phyloP scores from a whole-genome alignment of 2,888 invertebrate species.

The Ptychoptera albimana region DNA sequence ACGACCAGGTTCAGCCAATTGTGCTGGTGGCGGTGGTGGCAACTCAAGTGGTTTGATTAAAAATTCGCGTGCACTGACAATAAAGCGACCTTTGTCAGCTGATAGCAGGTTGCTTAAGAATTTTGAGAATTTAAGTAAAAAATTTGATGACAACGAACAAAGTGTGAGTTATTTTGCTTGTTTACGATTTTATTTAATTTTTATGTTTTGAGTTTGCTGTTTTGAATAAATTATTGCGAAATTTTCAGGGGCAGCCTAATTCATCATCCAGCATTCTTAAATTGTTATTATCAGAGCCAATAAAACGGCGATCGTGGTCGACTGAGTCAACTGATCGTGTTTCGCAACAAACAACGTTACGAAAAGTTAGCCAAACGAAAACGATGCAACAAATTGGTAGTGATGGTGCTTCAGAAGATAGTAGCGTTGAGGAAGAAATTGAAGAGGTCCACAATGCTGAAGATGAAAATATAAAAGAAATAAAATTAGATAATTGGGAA shows the following conservation, averaged over 20 bases:
- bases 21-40: conserved; percentile 16
- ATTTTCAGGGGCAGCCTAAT: background rate
- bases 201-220: background rate
- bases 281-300: conserved; percentile 26
- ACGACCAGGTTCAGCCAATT: conserved; percentile 27
- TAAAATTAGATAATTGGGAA: background rate
- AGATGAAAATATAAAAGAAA: background rate
- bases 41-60: background rate
- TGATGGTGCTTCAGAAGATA: background rate
- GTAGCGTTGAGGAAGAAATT: conserved; percentile 6
- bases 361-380: background rate
- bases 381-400: background rate
- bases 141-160: background rate
- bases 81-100: conserved; percentile 26
- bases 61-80: conserved; percentile 18
- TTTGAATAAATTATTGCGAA: background rate
- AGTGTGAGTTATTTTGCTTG: background rate
- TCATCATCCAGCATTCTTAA: conserved; percentile 29
- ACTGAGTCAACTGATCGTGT: conserved; percentile 16
- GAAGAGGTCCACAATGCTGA: background rate
- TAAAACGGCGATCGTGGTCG: conserved; percentile 33
- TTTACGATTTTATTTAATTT: no score
- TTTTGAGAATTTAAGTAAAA: background rate
- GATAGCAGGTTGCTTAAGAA: conserved; percentile 20
- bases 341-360: background rate